Base-by-base conservation (phyloP, 2,888 invertebrate genomes). In the Oxycera nigricornis region DNA sequence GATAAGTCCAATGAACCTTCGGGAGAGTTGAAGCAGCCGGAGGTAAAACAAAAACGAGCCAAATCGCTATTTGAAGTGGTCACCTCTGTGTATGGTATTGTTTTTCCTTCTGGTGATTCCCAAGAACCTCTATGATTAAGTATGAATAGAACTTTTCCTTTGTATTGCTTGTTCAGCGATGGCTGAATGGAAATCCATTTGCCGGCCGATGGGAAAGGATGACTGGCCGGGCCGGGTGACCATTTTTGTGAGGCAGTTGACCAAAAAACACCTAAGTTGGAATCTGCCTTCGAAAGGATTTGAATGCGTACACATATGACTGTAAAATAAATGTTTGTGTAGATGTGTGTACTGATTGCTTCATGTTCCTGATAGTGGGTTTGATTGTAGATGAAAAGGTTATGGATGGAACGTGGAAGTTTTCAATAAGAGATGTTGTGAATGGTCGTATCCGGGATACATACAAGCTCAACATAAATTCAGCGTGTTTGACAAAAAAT, bases 51-150 rank as follows among this genome's bases (percentile, higher is more conserved):
- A 55, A 55, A 55, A 55, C 7, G 22, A 55, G 55, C 24, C 55
- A 55, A 55, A 55, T 55, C 55, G 55, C 24, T 55, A 55, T 55
- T 55, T 55, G 55, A 55, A 55, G 55, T 55, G 55, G 55, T 55
- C 55, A 55, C 55, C 55, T 55, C 55, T 6, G 55, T 22, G 17
- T 24, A 24, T 55, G 17, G 46, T 14, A 46, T 46, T 46, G 46
- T 46, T 46, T 7, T 46, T 7, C 46, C 17, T 46, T 2, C 46
- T 11, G 46, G 46, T n/a, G 14, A 11, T 46, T 17, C 46, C 46
- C 17, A 7, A 46, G 46, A 46, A 46, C 46, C 46, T 3, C 46
- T 46, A 46, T 17, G 46, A 46, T 46, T 14, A 46, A n/a, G 46
- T 46, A 46, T 46, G 46, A 46, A 46, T 46, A 46, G 46, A 46